phyloP scores from a whole-genome alignment of 2,113 vertebrate species.

The Lipotes vexillifer region DNA sequence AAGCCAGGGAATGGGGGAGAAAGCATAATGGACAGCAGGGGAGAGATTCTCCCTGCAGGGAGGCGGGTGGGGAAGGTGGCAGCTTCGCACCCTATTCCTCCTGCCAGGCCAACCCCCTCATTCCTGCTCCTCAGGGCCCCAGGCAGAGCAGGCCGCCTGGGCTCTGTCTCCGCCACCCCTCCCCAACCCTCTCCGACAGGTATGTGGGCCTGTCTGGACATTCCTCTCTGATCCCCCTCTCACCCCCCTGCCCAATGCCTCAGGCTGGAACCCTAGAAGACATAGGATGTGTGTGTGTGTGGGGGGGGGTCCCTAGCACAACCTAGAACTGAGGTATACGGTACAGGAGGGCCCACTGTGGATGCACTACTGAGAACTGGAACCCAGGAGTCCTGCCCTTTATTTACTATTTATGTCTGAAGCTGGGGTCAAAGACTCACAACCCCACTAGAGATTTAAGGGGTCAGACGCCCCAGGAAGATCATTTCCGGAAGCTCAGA shows the following conservation, averaged over 20 bases:
- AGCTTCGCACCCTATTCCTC: not conserved
- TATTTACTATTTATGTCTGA: not conserved
- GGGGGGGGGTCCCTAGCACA: not conserved
- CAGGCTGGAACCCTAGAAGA: constrained; percentile 8
- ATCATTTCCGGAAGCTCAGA: not conserved
- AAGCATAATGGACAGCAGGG: not conserved
- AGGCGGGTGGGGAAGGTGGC: not conserved
- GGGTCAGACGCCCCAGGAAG: not conserved
- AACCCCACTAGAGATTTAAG: not conserved
- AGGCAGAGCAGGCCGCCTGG: constrained; percentile 70
- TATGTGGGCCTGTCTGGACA: constrained; percentile 64
- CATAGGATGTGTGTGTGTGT: not conserved
- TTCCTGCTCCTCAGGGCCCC: constrained; percentile 38
- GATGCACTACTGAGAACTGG: not conserved
- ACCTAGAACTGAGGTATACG: not conserved
- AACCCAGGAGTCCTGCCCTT: not conserved
- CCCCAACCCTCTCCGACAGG: constrained; percentile 66
- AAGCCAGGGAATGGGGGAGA: not conserved
- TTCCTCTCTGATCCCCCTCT: not conserved
- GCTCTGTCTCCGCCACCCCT: constrained; percentile 69
- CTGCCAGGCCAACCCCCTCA: not conserved
- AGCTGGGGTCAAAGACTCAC: not conserved
- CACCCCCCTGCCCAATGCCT: not conserved
- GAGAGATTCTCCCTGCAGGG: not conserved
- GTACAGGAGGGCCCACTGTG: not conserved